phyloP scores from a whole-genome alignment of 2,113 vertebrate species.

The Ploceus nigricollis region DNA sequence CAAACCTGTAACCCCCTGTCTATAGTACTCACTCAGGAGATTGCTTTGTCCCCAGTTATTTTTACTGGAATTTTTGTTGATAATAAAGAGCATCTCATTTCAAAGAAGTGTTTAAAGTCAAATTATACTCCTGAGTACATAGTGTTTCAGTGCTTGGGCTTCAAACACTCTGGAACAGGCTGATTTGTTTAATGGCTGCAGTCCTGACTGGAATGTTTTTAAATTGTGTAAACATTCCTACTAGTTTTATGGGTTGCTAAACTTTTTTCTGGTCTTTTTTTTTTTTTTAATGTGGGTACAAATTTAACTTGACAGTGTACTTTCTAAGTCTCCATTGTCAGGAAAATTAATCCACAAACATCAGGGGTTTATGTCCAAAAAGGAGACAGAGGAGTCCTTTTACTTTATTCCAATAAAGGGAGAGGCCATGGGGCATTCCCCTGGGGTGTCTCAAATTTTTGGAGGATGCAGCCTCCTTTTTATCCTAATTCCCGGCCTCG shows the following conservation, averaged over 20 bases:
- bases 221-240: conserved; percentile 16
- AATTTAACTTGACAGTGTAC: conserved; percentile 21
- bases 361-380: too few species aligned
- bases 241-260: conserved; percentile 1
- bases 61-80: not conserved
- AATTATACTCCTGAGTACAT: not conserved
- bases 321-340: not conserved
- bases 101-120: not conserved
- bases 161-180: not conserved
- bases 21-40: not conserved
- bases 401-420: too few species aligned
- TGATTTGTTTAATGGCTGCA: conserved; percentile 17
- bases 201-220: not conserved
- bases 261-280: too few species aligned
- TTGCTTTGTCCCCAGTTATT: not conserved
- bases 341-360: too few species aligned
- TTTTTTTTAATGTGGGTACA: not conserved
- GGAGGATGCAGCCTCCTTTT: too few species aligned
- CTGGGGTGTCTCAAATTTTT: too few species aligned
- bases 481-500: too few species aligned
- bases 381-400: too few species aligned
- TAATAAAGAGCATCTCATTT: not conserved
- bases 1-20: not conserved
- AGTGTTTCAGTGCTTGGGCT: not conserved
- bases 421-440: too few species aligned